Evolutionary conservation across 2,888 invertebrate genomes (phyloP).

Genomic region (Apodemia mormo): DNA sequence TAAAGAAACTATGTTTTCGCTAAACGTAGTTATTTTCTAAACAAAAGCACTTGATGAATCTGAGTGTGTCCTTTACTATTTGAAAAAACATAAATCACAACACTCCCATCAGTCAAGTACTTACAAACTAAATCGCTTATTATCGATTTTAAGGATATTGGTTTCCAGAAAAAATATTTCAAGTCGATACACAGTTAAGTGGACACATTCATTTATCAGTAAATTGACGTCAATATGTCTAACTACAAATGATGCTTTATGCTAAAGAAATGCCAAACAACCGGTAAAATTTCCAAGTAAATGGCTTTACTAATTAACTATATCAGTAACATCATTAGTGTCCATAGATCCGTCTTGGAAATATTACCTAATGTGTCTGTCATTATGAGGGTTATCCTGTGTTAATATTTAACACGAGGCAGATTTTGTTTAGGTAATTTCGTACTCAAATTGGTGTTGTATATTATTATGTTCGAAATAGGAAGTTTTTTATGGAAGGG

Average conservation of each 20-base stretch:
- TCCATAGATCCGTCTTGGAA: conserved; percentile 6
- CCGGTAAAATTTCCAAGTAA: conserved; percentile 8
- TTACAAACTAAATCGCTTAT: background rate
- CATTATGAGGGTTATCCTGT: background rate
- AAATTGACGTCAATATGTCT: conserved; percentile 13
- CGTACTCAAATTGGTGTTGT: no score
- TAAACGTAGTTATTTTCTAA: no score
- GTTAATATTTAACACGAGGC: conserved; percentile 10
- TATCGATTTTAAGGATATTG: background rate
- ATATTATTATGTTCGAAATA: no score
- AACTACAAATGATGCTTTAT: background rate
- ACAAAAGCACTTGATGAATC: no score
- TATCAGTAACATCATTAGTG: conserved; percentile 9
- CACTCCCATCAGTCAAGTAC: no score
- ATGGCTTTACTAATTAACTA: conserved; percentile 11
- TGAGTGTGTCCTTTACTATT: no score
- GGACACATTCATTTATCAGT: background rate
- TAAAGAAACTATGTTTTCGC: no score
- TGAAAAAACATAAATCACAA: no score
- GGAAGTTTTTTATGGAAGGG: no score
- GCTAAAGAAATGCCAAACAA: conserved; percentile 11
- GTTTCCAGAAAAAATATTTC: background rate
- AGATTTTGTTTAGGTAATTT: background rate
- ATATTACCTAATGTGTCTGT: conserved; percentile 4
- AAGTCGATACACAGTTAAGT: background rate